Percentiles rank a stretch among this genome's conserved stretches.
These are phyloP conservation scores for Mus spretus DNA, from an alignment of 2,797 vertebrate genomes.

Conservation along the genomic window DNA sequence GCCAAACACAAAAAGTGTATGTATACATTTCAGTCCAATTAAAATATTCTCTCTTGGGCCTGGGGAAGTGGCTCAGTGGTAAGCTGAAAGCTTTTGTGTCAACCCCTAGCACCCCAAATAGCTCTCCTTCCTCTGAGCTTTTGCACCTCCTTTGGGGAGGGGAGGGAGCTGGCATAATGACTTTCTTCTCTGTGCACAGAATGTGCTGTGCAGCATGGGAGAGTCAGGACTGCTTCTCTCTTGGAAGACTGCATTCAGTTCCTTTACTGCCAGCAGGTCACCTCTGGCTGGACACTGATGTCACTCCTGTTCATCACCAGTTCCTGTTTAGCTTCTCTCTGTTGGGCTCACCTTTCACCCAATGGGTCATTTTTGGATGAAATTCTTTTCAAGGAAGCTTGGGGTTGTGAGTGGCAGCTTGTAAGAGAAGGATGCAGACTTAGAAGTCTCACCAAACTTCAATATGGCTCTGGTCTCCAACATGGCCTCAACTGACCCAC, in stretches of 20 bases:
- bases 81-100: background rate
- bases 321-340: background rate
- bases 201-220: background rate
- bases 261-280: background rate
- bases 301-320: background rate
- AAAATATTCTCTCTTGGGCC: background rate
- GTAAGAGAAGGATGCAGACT: background rate
- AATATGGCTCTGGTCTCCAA: background rate
- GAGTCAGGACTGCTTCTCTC: fast-evolving
- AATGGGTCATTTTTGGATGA: background rate
- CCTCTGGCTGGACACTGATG: background rate
- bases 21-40: background rate
- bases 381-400: background rate
- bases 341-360: background rate
- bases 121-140: background rate
- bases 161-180: background rate
- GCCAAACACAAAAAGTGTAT: slow-evolving; percentile 1
- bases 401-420: background rate
- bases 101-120: background rate
- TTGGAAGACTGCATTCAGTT: background rate
- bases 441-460: background rate
- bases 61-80: background rate
- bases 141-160: background rate
- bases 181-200: background rate
- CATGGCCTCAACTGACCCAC: too few species aligned